These are phyloP conservation scores for Syrmaticus mikado DNA, from an alignment of 2,113 vertebrate genomes.

Conservation along the genomic window DNA sequence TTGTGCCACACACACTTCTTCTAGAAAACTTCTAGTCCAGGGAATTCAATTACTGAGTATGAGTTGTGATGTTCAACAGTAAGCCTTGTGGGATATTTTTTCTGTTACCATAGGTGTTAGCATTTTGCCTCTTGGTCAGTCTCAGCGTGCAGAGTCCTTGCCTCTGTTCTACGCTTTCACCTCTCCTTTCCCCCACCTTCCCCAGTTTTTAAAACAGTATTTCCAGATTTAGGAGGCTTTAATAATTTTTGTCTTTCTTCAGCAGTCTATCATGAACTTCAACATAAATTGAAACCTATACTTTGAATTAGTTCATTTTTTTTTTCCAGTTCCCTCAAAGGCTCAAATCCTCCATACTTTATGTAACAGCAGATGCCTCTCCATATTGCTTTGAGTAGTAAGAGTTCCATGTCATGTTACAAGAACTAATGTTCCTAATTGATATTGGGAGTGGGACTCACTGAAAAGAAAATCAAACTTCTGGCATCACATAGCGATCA, in stretches of 20 bases:
- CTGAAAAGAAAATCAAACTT: neutral
- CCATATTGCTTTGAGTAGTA: neutral
- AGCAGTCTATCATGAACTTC: neutral
- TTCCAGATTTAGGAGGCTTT: neutral
- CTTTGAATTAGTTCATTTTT: neutral
- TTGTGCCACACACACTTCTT: neutral
- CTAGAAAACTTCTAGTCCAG: neutral
- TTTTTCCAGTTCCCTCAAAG: neutral
- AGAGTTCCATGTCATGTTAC: neutral
- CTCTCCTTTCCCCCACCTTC: too few species aligned
- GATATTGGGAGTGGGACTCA: neutral
- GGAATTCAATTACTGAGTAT: neutral
- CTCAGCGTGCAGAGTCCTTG: neutral
- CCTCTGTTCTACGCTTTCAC: neutral
- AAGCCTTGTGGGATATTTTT: neutral
- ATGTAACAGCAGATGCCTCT: neutral
- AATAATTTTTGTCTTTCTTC: neutral
- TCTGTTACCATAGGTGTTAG: neutral
- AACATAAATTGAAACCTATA: neutral
- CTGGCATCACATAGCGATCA: neutral
- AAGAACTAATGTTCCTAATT: neutral
- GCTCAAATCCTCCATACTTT: neutral
- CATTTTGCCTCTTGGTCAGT: neutral
- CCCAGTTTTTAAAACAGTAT: neutral
- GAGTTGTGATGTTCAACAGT: neutral